phyloP scores from a whole-genome alignment of 2,888 invertebrate species.

The Pecten maximus region DNA sequence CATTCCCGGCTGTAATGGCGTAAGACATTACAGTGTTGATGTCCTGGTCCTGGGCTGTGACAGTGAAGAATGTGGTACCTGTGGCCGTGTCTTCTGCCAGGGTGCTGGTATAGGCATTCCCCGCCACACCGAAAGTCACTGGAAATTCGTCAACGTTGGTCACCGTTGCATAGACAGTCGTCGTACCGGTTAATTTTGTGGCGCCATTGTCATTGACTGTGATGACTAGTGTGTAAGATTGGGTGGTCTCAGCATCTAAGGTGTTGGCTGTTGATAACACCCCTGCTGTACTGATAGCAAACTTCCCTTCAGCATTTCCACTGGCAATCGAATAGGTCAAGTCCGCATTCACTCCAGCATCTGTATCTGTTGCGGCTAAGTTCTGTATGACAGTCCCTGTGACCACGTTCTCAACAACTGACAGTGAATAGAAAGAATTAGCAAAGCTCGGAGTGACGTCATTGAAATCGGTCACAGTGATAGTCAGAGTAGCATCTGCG shows the following conservation, averaged over 20 bases:
- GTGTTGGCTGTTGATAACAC: slow-evolving; percentile 48
- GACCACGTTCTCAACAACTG: slow-evolving; percentile 58
- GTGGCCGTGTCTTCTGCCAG: slow-evolving; percentile 93
- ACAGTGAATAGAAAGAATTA: slow-evolving; percentile 54
- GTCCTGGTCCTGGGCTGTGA: slow-evolving; percentile 94
- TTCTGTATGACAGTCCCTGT: slow-evolving; percentile 40
- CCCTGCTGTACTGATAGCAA: slow-evolving; percentile 58
- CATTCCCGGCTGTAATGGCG: slow-evolving; percentile 90
- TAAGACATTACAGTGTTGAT: slow-evolving; percentile 96
- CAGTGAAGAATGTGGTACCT: slow-evolving; percentile 91
- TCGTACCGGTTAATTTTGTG: slow-evolving; percentile 52
- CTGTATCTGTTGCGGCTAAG: slow-evolving; percentile 60
- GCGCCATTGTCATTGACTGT: slow-evolving; percentile 62
- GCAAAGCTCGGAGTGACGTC: slow-evolving; percentile 67
- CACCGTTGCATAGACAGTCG: slow-evolving; percentile 58
- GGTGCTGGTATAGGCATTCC: slow-evolving; percentile 75
- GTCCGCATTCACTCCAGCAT: slow-evolving; percentile 62
- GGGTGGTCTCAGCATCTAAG: slow-evolving; percentile 57
- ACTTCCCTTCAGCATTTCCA: slow-evolving; percentile 57
- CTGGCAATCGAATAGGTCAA: slow-evolving; percentile 63
- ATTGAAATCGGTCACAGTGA: slow-evolving; percentile 65
- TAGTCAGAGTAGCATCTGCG: slow-evolving; percentile 54
- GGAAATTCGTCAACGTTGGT: slow-evolving; percentile 58
- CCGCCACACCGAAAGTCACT: slow-evolving; percentile 59
- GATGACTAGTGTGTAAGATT: slow-evolving; percentile 56